These are phyloP conservation scores for Pilophorus perplexus DNA, from an alignment of 2,888 invertebrate species.

Conservation along the genomic window DNA sequence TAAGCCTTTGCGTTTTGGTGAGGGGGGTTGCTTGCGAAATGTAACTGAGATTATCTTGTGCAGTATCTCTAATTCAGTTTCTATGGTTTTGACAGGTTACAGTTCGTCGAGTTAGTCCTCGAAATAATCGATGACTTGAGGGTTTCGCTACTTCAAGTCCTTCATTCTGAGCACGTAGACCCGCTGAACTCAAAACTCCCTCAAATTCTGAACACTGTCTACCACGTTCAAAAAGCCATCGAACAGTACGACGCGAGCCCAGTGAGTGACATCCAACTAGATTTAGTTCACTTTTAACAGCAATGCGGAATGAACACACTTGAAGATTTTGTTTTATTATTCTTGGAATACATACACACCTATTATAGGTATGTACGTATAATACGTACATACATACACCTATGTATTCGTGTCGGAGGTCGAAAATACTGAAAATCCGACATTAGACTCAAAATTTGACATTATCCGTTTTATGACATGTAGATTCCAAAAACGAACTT, in stretches of 20 bases:
- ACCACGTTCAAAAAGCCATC: slow-evolving; percentile 68
- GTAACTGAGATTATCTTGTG: background rate
- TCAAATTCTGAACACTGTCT: slow-evolving; percentile 70
- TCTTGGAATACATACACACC: too few species aligned
- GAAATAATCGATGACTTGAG: slow-evolving; percentile 90
- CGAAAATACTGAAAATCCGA: too few species aligned
- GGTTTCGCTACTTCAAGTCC: slow-evolving; percentile 77
- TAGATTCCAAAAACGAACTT: too few species aligned
- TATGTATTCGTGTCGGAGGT: too few species aligned
- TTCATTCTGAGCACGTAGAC: slow-evolving; percentile 62
- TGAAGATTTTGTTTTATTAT: too few species aligned
- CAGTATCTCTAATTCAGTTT: background rate
- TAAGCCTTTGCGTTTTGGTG: slow-evolving; percentile 49
- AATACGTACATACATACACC: too few species aligned
- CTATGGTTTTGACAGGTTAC: slow-evolving; percentile 57
- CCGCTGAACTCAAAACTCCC: slow-evolving; percentile 61
- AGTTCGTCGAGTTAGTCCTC: slow-evolving; percentile 84
- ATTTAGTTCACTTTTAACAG: too few species aligned
- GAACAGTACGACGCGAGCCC: slow-evolving; percentile 75
- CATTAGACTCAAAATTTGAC: too few species aligned
- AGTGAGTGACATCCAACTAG: too few species aligned
- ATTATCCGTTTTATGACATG: too few species aligned
- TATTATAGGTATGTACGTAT: too few species aligned
- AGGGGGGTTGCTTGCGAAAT: background rate
- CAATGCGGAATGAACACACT: too few species aligned